These are phyloP conservation scores for Sebastes steindachneri DNA, from an alignment of 2,797 vertebrate species.

Conservation along the genomic window DNA sequence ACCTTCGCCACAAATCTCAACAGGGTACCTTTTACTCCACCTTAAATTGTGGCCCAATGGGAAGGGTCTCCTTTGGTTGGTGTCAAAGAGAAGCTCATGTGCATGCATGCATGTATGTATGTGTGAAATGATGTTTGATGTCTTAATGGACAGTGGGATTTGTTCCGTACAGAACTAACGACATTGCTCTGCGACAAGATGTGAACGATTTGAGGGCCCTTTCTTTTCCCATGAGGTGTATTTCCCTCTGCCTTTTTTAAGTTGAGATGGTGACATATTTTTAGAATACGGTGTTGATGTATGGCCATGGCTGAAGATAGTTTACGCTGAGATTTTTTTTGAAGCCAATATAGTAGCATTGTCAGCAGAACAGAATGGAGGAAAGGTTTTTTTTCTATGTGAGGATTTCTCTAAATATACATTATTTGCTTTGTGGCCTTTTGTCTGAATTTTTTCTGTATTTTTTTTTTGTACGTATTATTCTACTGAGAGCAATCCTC, in stretches of 20 bases:
- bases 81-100: slow-evolving; percentile 25
- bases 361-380: slow-evolving; percentile 34
- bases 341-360: slow-evolving; percentile 43
- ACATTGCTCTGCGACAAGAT: slow-evolving; percentile 5
- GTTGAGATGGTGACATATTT: slow-evolving; percentile 29
- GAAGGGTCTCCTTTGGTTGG: slow-evolving; percentile 1
- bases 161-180: background rate
- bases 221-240: background rate
- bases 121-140: slow-evolving; percentile 36
- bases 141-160: slow-evolving; percentile 1
- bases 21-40: background rate
- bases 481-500: background rate
- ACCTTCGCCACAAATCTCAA: slow-evolving; percentile 15
- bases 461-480: slow-evolving; percentile 45
- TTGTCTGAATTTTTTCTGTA: slow-evolving; percentile 44
- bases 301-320: slow-evolving; percentile 3
- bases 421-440: slow-evolving; percentile 67
- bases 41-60: background rate
- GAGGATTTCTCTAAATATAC: slow-evolving; percentile 31
- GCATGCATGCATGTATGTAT: slow-evolving; percentile 38
- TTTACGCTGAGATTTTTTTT: slow-evolving; percentile 5
- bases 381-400: slow-evolving; percentile 20
- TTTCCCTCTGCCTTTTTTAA: slow-evolving; percentile 6
- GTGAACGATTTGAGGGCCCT: slow-evolving; percentile 1
- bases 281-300: background rate